These are phyloP conservation scores for Lymantria dispar DNA, from an alignment of 2,888 invertebrate genomes.

Conservation along the genomic window DNA sequence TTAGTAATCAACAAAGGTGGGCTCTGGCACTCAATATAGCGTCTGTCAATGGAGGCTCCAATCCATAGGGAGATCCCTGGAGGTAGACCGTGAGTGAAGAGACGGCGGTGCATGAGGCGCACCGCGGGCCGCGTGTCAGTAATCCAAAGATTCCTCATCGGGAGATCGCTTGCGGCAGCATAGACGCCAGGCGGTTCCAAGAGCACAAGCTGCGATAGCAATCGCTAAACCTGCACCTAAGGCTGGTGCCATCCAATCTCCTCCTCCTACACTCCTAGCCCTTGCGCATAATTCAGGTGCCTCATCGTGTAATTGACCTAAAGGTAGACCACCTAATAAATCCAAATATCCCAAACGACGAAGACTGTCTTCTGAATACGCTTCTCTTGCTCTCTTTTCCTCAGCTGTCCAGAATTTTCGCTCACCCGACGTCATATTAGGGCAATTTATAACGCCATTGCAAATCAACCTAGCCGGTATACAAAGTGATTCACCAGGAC, in stretches of 20 bases:
- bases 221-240: constrained; percentile 84
- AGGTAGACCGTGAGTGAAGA: constrained; percentile 67
- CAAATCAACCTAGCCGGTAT: constrained; percentile 92
- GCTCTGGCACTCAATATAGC: constrained; percentile 70
- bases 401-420: constrained; percentile 74
- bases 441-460: constrained; percentile 94
- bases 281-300: constrained; percentile 88
- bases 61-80: constrained; percentile 71
- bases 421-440: constrained; percentile 84
- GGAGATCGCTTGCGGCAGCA: constrained; percentile 84
- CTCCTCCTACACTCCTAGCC: constrained; percentile 67
- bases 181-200: constrained; percentile 83
- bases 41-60: constrained; percentile 82
- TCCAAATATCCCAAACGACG: constrained; percentile 82
- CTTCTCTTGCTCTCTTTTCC: constrained; percentile 77
- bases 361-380: constrained; percentile 83
- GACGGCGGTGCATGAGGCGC: constrained; percentile 73
- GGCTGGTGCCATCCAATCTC: constrained; percentile 84
- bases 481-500: constrained; percentile 92
- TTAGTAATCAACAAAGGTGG: constrained; percentile 56
- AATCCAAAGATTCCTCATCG: constrained; percentile 84
- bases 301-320: constrained; percentile 87
- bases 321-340: constrained; percentile 61
- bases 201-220: constrained; percentile 78
- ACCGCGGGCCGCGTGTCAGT: constrained; percentile 83